These are phyloP conservation scores for Euproctis similis DNA, from an alignment of 2,888 invertebrate species.

Conservation along the genomic window DNA sequence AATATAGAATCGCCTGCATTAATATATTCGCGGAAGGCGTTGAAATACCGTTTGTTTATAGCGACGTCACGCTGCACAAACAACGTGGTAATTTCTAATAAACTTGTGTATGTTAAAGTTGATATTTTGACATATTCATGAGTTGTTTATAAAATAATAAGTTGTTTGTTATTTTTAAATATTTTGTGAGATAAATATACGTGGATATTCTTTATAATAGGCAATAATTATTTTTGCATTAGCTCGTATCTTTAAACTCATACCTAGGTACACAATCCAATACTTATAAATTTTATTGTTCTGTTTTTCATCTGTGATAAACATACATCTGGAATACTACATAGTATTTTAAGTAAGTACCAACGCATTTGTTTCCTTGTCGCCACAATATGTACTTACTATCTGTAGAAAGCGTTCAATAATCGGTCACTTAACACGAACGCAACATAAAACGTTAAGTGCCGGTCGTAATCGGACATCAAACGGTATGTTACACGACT, in stretches of 20 bases:
- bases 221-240: no score
- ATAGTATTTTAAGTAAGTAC: slow-evolving; percentile 8
- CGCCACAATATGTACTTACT: slow-evolving; percentile 17
- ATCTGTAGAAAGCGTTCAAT: slow-evolving; percentile 38
- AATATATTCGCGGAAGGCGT: slow-evolving; percentile 42
- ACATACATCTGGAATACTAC: background rate
- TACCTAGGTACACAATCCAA: no score
- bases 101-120: slow-evolving; percentile 26
- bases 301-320: background rate
- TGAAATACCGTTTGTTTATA: slow-evolving; percentile 40
- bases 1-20: no score
- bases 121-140: slow-evolving; percentile 1
- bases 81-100: slow-evolving; percentile 36
- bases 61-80: slow-evolving; percentile 28
- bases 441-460: slow-evolving; percentile 43
- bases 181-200: no score
- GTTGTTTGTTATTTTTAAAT: no score
- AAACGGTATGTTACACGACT: slow-evolving; percentile 40
- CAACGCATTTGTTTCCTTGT: slow-evolving; percentile 16
- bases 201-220: no score
- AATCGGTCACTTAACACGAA: slow-evolving; percentile 47
- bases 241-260: no score
- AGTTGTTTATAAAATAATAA: slow-evolving; percentile 20
- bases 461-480: slow-evolving; percentile 44
- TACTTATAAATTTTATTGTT: no score